phyloP scores from a whole-genome alignment of 2,797 vertebrate species.

The Chiroxiphia lanceolata region DNA sequence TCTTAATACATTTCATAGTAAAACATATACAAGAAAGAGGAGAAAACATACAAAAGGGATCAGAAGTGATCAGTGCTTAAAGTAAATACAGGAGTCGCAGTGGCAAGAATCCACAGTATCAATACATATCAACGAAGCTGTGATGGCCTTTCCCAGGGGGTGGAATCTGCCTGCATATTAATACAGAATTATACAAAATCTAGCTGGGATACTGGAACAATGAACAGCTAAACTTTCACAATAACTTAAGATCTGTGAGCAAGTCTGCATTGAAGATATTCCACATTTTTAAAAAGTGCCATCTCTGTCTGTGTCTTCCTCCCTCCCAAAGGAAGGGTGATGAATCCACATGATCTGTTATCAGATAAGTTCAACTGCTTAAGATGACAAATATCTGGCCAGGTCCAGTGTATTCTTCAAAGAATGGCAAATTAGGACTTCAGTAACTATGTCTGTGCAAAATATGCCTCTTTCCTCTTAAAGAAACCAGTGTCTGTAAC shows the following conservation, averaged over 20 bases:
- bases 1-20: conserved; percentile 68
- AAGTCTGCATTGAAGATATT: conserved; percentile 64
- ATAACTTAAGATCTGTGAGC: conserved; percentile 65
- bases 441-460: conserved; percentile 79
- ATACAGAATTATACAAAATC: conserved; percentile 73
- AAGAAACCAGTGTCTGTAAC: conserved; percentile 83
- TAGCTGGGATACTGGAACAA: conserved; percentile 65
- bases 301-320: conserved; percentile 43
- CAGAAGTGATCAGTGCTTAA: conserved; percentile 74
- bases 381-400: conserved; percentile 41
- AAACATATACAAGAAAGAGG: conserved; percentile 66
- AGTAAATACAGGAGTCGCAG: conserved; percentile 68
- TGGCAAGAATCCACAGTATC: conserved; percentile 73
- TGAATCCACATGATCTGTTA: conserved; percentile 32
- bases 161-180: conserved; percentile 65
- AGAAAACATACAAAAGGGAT: conserved; percentile 67
- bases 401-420: conserved; percentile 82
- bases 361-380: conserved; percentile 39
- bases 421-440: conserved; percentile 74
- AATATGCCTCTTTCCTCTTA: conserved; percentile 77
- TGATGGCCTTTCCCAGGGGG: conserved; percentile 55
- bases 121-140: conserved; percentile 70
- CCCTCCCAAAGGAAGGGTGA: conserved; percentile 8
- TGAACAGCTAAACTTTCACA: conserved; percentile 65
- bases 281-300: conserved; percentile 62